A percentile compares a stretch with the other conserved stretches of the same genome.
Conservation (phyloP, 64 coral and sea anemone species). For the Acropora tenuis region DNA sequence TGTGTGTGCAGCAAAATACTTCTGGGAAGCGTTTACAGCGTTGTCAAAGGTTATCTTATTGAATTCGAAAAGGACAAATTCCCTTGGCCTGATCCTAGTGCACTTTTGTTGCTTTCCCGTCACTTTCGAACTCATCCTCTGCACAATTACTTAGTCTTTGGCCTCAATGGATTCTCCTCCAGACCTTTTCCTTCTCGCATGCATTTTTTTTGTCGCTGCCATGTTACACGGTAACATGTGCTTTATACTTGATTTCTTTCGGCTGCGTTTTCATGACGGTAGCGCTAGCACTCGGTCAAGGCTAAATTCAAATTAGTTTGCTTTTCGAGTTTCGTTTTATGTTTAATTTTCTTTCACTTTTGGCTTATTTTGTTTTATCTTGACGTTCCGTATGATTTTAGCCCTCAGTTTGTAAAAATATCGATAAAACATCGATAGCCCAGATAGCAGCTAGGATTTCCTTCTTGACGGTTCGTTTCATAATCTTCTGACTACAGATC, state of each 20-base stretch:
- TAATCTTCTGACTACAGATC: too few relatives aligned
- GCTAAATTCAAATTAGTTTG: constrained; percentile 6
- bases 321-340: too few relatives aligned
- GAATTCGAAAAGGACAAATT: constrained; percentile 49
- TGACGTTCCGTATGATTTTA: too few relatives aligned
- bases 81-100: constrained; percentile 26
- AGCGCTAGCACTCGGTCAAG: constrained; percentile 44
- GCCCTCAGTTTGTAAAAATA: too few relatives aligned
- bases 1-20: constrained; percentile 21
- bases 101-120: constrained; percentile 62
- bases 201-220: constrained; percentile 26
- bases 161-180: not conserved
- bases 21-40: constrained; percentile 25
- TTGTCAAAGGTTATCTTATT: constrained; percentile 37
- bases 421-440: too few relatives aligned
- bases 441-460: too few relatives aligned
- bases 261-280: not conserved
- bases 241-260: too few relatives aligned
- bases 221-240: not conserved
- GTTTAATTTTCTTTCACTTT: too few relatives aligned
- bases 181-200: not conserved
- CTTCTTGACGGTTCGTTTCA: too few relatives aligned
- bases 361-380: too few relatives aligned
- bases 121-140: constrained; percentile 42
- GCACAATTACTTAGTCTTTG: constrained; percentile 40